Evolutionary conservation across 1,140 invertebrate species (phyloP).

Genomic region (Brachionus rubens): DNA sequence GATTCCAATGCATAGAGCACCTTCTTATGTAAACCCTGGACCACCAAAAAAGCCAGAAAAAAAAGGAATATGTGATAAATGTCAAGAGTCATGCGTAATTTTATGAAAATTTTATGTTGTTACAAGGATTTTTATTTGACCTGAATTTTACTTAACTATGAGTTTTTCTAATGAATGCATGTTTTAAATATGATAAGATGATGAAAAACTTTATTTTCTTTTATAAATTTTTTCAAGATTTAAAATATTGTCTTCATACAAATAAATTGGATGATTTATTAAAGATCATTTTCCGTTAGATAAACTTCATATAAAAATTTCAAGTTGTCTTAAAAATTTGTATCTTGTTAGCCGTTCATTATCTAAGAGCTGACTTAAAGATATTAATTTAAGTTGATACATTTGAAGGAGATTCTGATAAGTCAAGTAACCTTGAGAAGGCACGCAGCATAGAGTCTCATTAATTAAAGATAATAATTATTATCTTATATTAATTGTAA

Average conservation of each 20-base stretch:
- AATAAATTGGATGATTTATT: neutral
- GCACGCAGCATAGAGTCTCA: too few species aligned
- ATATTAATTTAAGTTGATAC: too few species aligned
- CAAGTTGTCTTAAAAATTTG: too few species aligned
- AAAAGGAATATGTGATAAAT: slow-evolving; percentile 1
- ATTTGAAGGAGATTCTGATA: too few species aligned
- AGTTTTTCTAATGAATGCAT: neutral
- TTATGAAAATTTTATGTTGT: neutral
- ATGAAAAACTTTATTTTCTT: neutral
- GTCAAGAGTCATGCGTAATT: neutral
- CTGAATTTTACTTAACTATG: neutral
- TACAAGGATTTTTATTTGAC: neutral
- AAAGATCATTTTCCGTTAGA: too few species aligned
- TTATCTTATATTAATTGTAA: too few species aligned
- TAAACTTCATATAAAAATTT: too few species aligned
- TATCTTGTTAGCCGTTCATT: too few species aligned
- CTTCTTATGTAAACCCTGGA: neutral
- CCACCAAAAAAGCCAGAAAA: neutral
- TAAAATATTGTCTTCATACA: neutral
- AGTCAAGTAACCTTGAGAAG: too few species aligned
- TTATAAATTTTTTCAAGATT: neutral
- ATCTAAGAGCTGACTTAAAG: too few species aligned
- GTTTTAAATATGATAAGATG: slow-evolving; percentile 6
- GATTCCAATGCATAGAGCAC: neutral
- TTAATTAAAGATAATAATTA: too few species aligned